phyloP scores from a whole-genome alignment of 2,888 invertebrate species.

The Bhutanitis thaidina region DNA sequence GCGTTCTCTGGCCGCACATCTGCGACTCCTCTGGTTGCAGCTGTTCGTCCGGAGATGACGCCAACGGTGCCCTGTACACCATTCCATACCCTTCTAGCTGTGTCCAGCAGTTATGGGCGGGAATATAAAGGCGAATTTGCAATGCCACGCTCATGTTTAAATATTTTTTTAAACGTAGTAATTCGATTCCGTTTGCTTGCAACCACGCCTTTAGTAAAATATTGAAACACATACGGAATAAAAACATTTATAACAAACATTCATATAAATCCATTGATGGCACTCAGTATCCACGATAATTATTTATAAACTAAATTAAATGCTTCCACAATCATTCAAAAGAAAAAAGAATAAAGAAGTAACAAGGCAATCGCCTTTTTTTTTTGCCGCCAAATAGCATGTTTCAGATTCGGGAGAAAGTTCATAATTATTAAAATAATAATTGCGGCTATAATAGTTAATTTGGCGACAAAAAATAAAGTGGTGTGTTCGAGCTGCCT shows the following conservation, averaged over 20 bases:
- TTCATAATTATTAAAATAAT: too few species aligned
- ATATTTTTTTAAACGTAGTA: not conserved
- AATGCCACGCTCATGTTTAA: constrained; percentile 25
- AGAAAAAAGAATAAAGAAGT: constrained; percentile 43
- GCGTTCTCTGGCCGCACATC: constrained; percentile 92
- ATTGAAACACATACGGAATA: constrained; percentile 44
- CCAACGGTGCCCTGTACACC: constrained; percentile 65
- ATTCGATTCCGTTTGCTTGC: constrained; percentile 31
- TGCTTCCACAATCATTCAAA: constrained; percentile 64
- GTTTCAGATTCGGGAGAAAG: not conserved
- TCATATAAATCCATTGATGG: constrained; percentile 56
- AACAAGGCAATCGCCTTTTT: constrained; percentile 50
- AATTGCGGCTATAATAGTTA: not conserved
- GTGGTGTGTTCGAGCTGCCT: constrained; percentile 44
- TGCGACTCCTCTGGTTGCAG: constrained; percentile 41
- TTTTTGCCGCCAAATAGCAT: constrained; percentile 41
- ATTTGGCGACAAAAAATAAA: constrained; percentile 46
- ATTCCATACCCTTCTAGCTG: constrained; percentile 62
- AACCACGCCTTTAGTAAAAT: constrained; percentile 52
- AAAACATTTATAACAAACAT: constrained; percentile 64
- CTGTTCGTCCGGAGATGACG: constrained; percentile 43
- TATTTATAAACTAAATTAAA: constrained; percentile 43
- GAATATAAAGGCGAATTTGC: constrained; percentile 60
- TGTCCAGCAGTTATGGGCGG: constrained; percentile 47
- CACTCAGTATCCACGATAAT: constrained; percentile 59